Conservation (phyloP, 1,140 invertebrate genomes). For the Macrotrachela quadricornifera region DNA sequence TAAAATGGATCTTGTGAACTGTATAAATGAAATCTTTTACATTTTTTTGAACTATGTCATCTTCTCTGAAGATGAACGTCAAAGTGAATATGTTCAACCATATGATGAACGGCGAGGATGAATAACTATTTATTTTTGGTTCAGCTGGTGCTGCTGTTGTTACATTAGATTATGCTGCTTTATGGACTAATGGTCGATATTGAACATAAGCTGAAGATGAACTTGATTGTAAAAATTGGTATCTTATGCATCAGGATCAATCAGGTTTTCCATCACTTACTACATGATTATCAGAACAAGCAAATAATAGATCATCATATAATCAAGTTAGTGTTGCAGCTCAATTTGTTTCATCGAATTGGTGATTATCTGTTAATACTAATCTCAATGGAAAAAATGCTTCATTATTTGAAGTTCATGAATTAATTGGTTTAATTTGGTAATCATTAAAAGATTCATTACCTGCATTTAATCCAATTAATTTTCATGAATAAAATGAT, state of each 20-base stretch:
- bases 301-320: too few species aligned
- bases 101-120: constrained; percentile 4
- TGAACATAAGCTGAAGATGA: constrained; percentile 45
- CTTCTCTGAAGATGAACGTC: constrained; percentile 1
- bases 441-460: constrained; percentile 11
- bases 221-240: constrained; percentile 29
- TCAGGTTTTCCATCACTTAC: background rate
- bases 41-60: too few species aligned
- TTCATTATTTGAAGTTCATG: background rate
- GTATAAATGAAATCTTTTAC: too few species aligned
- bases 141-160: constrained; percentile 50
- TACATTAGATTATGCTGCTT: constrained; percentile 46
- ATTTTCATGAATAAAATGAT: constrained; percentile 14
- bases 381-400: too few species aligned
- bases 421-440: constrained; percentile 21
- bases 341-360: too few species aligned
- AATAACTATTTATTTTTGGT: background rate
- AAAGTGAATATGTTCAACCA: constrained; percentile 3
- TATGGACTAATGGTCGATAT: constrained; percentile 92
- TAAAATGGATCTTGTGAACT: too few species aligned
- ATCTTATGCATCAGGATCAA: constrained; percentile 48
- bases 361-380: too few species aligned
- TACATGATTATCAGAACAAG: background rate
- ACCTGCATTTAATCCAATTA: constrained; percentile 15
- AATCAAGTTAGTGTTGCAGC: too few species aligned